Evolutionary conservation across 2,888 invertebrate genomes (phyloP).

Genomic region (Diarsia rubi): DNA sequence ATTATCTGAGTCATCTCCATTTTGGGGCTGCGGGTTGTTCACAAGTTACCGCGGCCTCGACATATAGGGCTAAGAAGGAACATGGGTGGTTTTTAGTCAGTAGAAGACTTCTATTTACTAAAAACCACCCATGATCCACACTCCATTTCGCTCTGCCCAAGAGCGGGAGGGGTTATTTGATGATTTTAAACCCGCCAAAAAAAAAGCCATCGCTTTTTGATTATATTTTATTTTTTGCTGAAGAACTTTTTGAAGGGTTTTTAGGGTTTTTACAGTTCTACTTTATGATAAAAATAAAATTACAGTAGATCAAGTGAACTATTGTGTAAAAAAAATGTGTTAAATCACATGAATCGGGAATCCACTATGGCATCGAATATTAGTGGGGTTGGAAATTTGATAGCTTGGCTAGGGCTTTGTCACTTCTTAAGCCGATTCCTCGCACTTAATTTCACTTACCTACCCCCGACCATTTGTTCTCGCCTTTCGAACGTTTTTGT

Average conservation of each 20-base stretch:
- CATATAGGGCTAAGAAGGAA: too few species aligned
- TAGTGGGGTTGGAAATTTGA: slow-evolving; percentile 74
- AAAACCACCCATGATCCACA: too few species aligned
- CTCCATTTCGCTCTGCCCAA: too few species aligned
- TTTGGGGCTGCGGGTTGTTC: too few species aligned
- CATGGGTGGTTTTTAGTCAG: too few species aligned
- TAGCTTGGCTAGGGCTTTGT: slow-evolving; percentile 74
- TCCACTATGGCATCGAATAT: slow-evolving; percentile 70
- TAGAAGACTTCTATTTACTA: too few species aligned
- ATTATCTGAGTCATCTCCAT: too few species aligned
- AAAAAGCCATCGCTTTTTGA: not conserved
- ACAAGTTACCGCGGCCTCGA: too few species aligned
- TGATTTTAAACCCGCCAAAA: too few species aligned
- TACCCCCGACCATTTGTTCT: slow-evolving; percentile 77
- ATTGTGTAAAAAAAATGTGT: slow-evolving; percentile 28
- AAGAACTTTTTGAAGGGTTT: too few species aligned
- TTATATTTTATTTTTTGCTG: too few species aligned
- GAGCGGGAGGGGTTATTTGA: too few species aligned
- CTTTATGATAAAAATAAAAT: not conserved
- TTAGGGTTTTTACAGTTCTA: not conserved
- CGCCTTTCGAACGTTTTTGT: slow-evolving; percentile 61
- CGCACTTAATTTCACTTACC: slow-evolving; percentile 83
- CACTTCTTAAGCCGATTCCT: slow-evolving; percentile 74
- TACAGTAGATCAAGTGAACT: slow-evolving; percentile 15
- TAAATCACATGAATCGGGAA: slow-evolving; percentile 63